Percentiles rank a stretch among this genome's conserved stretches.
Evolutionary conservation across 1,140 invertebrate species (phyloP).

Genomic region (Leguminivora glycinivorella): DNA sequence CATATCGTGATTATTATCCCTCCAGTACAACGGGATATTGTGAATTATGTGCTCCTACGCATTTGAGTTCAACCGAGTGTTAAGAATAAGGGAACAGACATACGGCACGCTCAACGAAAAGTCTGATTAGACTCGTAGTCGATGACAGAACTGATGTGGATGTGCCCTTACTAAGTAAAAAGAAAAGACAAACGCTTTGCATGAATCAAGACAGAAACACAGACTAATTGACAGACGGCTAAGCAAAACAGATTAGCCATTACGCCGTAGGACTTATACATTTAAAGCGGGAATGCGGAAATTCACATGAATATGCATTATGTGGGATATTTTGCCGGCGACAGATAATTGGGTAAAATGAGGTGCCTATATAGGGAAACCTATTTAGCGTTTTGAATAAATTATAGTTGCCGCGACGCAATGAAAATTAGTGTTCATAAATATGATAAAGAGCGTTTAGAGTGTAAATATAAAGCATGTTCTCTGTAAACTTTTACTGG

Average conservation of each 20-base stretch:
- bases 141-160: neutral
- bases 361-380: constrained; percentile 36
- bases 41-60: constrained; percentile 71
- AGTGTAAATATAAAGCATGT: too few relatives aligned
- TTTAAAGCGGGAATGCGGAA: constrained; percentile 17
- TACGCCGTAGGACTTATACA: neutral
- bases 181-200: neutral
- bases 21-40: constrained; percentile 64
- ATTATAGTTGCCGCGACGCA: constrained; percentile 8
- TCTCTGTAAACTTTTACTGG: too few relatives aligned
- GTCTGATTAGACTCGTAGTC: neutral
- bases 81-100: constrained; percentile 1
- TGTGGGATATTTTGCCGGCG: constrained; percentile 26
- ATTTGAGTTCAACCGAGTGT: constrained; percentile 38
- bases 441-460: neutral
- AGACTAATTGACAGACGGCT: neutral
- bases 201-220: neutral
- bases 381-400: constrained; percentile 17
- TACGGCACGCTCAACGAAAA: too few relatives aligned
- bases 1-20: constrained; percentile 53
- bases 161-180: neutral
- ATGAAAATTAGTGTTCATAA: neutral
- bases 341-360: constrained; percentile 40
- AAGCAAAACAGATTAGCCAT: constrained; percentile 3
- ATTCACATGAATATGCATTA: constrained; percentile 37